These are phyloP conservation scores for Myopa testacea DNA, from an alignment of 2,888 invertebrate genomes.

Conservation along the genomic window DNA sequence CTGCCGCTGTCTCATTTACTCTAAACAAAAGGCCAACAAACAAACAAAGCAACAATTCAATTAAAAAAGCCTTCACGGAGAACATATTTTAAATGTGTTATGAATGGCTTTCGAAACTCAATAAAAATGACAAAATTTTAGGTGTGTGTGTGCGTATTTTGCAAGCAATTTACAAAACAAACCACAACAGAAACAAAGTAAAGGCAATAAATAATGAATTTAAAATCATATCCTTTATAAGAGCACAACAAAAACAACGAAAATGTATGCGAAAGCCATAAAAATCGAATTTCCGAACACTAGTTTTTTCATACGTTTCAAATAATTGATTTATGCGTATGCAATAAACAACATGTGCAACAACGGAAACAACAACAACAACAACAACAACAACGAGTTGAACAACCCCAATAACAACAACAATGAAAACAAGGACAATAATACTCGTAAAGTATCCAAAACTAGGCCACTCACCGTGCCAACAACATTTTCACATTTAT, in stretches of 20 bases:
- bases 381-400: background rate
- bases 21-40: too few relatives aligned
- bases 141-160: background rate
- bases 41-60: too few relatives aligned
- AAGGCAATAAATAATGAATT: slow-evolving; percentile 8
- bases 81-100: too few relatives aligned
- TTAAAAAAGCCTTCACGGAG: too few relatives aligned
- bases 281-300: slow-evolving; percentile 15
- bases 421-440: background rate
- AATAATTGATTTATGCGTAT: slow-evolving; percentile 8
- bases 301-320: background rate
- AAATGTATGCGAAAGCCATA: slow-evolving; percentile 1
- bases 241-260: background rate
- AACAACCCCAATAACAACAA: background rate
- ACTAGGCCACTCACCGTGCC: background rate
- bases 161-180: background rate
- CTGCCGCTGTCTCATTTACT: too few relatives aligned
- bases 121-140: too few relatives aligned
- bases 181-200: background rate
- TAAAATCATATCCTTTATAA: slow-evolving; percentile 1
- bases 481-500: background rate
- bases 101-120: too few relatives aligned
- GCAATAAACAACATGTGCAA: slow-evolving; percentile 20
- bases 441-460: background rate
- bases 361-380: slow-evolving; percentile 13